Conservation (phyloP, 1,140 invertebrate species). For the Heterodera schachtii region DNA sequence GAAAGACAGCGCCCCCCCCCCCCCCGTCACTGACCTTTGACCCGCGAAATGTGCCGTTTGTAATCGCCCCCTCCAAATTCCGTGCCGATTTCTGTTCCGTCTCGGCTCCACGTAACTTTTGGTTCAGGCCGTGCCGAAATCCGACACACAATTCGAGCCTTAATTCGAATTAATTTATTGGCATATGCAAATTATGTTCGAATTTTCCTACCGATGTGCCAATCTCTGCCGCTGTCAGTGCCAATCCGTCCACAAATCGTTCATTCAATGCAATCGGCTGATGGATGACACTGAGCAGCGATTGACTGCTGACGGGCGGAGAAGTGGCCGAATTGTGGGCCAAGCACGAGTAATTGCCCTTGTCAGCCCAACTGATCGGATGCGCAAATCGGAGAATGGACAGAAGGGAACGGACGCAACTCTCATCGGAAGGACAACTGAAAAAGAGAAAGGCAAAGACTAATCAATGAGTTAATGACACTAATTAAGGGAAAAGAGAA, state of each 20-base stretch:
- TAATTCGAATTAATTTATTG: slow-evolving; percentile 28
- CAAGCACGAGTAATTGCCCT: slow-evolving; percentile 51
- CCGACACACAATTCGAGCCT: slow-evolving; percentile 43
- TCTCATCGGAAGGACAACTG: slow-evolving; percentile 35
- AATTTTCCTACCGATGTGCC: slow-evolving; percentile 35
- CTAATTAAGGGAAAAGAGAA: too few relatives aligned
- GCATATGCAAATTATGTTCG: neutral
- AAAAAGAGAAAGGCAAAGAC: neutral
- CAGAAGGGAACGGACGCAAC: slow-evolving; percentile 29
- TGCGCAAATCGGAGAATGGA: slow-evolving; percentile 35
- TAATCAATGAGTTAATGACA: too few relatives aligned
- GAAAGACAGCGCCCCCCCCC: neutral
- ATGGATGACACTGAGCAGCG: slow-evolving; percentile 37
- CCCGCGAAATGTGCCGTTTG: slow-evolving; percentile 2
- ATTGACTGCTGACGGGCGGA: neutral
- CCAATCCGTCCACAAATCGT: slow-evolving; percentile 33
- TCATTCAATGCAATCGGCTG: slow-evolving; percentile 44
- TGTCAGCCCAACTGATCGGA: slow-evolving; percentile 45
- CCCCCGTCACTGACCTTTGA: neutral
- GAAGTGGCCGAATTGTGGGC: slow-evolving; percentile 34
- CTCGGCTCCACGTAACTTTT: slow-evolving; percentile 39
- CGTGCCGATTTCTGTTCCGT: slow-evolving; percentile 42
- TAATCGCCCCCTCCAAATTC: slow-evolving; percentile 4
- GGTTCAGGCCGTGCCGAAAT: slow-evolving; percentile 55
- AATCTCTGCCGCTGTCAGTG: slow-evolving; percentile 47